Base-by-base conservation (phyloP, 2,888 invertebrate species). In the Rhagonycha lutea region DNA sequence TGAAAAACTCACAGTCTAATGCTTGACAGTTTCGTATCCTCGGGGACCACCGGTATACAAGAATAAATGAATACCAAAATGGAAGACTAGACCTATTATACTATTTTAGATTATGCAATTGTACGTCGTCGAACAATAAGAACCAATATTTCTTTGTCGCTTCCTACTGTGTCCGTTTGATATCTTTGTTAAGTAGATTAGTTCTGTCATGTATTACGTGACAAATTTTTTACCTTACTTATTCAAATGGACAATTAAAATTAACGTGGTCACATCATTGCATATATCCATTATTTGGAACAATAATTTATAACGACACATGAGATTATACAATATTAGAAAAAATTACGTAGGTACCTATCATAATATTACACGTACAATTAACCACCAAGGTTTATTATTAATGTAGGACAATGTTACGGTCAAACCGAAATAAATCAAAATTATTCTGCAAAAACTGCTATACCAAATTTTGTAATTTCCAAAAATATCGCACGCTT, bases 1-100 rank as follows among this genome's bases (percentile, higher is more conserved):
- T 9, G 60, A 76, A 72, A 67, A 61, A 69, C 26, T 82, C 83
- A 84, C 83, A 83, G 75, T 83, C 83, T 83, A 75, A 83, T 73
- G 65, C 63, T 29, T 72, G 67, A 76, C 75, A 78, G 76, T 77
- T 77, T 75, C 75, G 76, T 80, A 74, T 82, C 80, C 81, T 79
- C 67, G 72, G 79, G 80, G 83, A 83, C 82, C 81, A 80, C 82
- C 82, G 80, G 80, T 80, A 85, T 85, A 84, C 85, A 81, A 76
- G 83, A 86, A 86, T 84, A 86, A 86, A 86, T 84, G 86, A 85
- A 86, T 85, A 83, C 83, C 84, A 86, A 86, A 87, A 86, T 85
- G 85, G 85, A 82, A 85, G 85, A 85, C 83, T 82, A 84, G 80
- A 81, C 82, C 85, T 83, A 86, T 86, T 86, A 85, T 85, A 67